A percentile compares a stretch with the other conserved stretches of the same genome.
phyloP scores from a whole-genome alignment of 1,140 invertebrate species.

The Pteromalus puparum region DNA sequence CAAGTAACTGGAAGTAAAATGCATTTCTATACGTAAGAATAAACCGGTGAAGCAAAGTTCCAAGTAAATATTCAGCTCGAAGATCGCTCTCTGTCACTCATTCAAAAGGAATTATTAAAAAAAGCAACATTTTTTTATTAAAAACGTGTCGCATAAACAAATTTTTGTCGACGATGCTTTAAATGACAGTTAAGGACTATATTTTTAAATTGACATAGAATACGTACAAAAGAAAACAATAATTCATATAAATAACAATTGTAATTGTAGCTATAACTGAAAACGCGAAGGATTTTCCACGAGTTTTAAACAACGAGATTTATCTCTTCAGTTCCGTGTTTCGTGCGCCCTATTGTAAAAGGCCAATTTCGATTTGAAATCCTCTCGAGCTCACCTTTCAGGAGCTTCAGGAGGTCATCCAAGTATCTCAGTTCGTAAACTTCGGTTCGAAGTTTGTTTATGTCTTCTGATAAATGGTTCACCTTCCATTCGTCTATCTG shows the following conservation, averaged over 20 bases:
- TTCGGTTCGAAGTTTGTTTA: conserved; percentile 64
- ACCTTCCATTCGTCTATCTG: conserved; percentile 67
- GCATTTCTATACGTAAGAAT: conserved; percentile 16
- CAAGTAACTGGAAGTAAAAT: conserved; percentile 34
- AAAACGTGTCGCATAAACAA: conserved; percentile 19
- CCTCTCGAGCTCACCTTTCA: conserved; percentile 67
- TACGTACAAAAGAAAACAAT: conserved; percentile 37
- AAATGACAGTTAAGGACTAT: conserved; percentile 22
- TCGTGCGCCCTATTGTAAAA: conserved; percentile 63
- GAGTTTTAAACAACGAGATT: conserved; percentile 69
- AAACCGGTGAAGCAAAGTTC: conserved; percentile 11
- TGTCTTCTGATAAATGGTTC: conserved; percentile 59
- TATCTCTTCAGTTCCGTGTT: conserved; percentile 63
- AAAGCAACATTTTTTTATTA: conserved; percentile 31
- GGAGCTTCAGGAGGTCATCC: conserved; percentile 69
- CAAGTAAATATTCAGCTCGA: conserved; percentile 28
- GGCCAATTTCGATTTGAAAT: conserved; percentile 71
- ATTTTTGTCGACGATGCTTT: conserved; percentile 11
- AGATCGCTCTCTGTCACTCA: not conserved
- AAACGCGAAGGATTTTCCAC: conserved; percentile 36
- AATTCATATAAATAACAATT: conserved; percentile 22
- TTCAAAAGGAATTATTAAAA: conserved; percentile 32
- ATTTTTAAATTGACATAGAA: conserved; percentile 26
- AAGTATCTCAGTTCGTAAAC: conserved; percentile 68
- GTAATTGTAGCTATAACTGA: conserved; percentile 30